Base-by-base conservation (phyloP, 1,140 invertebrate genomes). In the Trichonephila clavata region DNA sequence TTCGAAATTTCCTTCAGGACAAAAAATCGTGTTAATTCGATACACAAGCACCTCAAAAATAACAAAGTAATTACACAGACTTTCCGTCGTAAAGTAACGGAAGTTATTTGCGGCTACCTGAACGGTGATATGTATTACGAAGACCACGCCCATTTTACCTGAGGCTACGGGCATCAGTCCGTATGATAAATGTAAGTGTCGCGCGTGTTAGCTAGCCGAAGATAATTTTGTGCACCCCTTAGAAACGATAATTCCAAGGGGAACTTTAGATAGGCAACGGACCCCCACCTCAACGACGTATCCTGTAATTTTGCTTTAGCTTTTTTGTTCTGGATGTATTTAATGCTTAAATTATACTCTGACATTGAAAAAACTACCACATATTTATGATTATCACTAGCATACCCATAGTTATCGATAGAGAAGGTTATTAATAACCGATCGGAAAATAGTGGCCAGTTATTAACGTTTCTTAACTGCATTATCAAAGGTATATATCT, bases 21-120 rank as follows among this genome's bases (percentile, higher is more conserved):
- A 77, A 32, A 77, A 68, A 16, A 21, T 21, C 20, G 20, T 61
- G 60, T 21, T 61, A 18, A 68, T 77, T 32, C 71, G 13, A 77
- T 39, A 18, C 71, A 18, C 27, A 20, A 20, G 32, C 5, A 77
- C 27, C 39, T 77, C 0, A 77, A 32, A 77, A 77, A 77, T 39
- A 39, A 39, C 71, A 39, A 39, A 77, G 32, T 77, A 77, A 39
- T 77, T 77, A 77, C 27, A 18, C 18, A 16, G 16, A 39, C 3
- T 8, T 4, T 6, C 16, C 71, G 32, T 83, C 81, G 24, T 24
- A 10, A 50, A 59, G 8, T 83, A 83, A 83, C 50, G 81, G 81
- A 59, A 83, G 81, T 59, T 50, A 83, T 50, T 83, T 24, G 43
- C 20, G 81, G 81, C 81, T 83, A 83, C 81, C 81, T 83, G 21